Evolutionary conservation across 2,888 invertebrate species (phyloP).

Genomic region (Synanthedon tipuliformis): DNA sequence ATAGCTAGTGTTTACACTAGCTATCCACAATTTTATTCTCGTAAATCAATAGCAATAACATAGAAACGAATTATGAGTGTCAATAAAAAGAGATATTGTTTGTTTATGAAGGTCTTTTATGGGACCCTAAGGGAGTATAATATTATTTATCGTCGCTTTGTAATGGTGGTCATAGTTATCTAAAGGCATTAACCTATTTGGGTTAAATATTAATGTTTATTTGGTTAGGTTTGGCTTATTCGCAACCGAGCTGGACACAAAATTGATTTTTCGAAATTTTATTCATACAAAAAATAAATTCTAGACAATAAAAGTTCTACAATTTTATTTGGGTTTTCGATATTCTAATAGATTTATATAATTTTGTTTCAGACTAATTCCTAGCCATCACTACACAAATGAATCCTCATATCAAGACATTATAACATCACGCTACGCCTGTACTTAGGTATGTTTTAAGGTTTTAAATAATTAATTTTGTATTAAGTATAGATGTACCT

Average conservation of each 20-base stretch:
- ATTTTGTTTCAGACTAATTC: too few species aligned
- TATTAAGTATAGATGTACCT: too few species aligned
- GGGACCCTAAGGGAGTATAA: conserved; percentile 38
- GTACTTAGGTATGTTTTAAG: conserved; percentile 42
- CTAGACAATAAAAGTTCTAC: too few species aligned
- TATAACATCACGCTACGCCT: conserved; percentile 58
- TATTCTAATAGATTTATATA: too few species aligned
- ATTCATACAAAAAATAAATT: too few species aligned
- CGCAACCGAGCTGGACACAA: too few species aligned
- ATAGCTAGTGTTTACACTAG: too few species aligned
- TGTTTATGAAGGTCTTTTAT: conserved; percentile 63
- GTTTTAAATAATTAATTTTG: too few species aligned
- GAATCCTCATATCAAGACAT: conserved; percentile 32
- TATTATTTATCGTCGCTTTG: conserved; percentile 48
- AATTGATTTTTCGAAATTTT: too few species aligned
- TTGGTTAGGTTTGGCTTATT: too few species aligned
- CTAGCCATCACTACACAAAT: conserved; percentile 20
- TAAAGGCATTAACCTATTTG: conserved; percentile 39
- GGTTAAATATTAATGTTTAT: conserved; percentile 13
- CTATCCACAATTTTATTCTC: too few species aligned
- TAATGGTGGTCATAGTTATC: conserved; percentile 44
- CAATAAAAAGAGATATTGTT: conserved; percentile 53
- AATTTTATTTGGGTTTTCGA: too few species aligned
- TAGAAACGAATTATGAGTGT: conserved; percentile 42
- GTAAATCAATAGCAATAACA: conserved; percentile 21